Percentiles rank a stretch among this genome's conserved stretches.
phyloP scores from a whole-genome alignment of 2,113 vertebrate species.

The Cochlearius cochlearius region DNA sequence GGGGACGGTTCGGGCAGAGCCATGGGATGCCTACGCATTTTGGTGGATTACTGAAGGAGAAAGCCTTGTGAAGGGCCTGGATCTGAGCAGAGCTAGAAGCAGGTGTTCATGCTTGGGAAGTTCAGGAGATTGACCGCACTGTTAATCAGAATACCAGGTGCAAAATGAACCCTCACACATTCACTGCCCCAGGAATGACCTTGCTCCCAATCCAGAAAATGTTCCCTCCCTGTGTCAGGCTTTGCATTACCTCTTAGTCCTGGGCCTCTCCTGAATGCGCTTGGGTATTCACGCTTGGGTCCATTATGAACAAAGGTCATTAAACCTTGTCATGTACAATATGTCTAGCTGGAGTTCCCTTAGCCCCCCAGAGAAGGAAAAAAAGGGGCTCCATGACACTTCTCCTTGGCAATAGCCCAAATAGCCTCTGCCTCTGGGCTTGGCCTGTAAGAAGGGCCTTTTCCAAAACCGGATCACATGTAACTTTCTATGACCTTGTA shows the following conservation, averaged over 20 bases:
- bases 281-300: conserved; percentile 10
- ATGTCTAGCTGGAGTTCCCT: conserved; percentile 43
- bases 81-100: conserved; percentile 5
- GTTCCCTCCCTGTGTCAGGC: conserved; percentile 32
- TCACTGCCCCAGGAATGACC: conserved; percentile 60
- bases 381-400: conserved; percentile 29
- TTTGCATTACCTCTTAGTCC: conserved; percentile 25
- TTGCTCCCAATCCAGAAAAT: conserved; percentile 46
- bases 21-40: not conserved
- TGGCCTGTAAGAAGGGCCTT: conserved; percentile 29
- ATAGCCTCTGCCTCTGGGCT: conserved; percentile 13
- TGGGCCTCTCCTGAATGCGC: conserved; percentile 47
- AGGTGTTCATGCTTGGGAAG: conserved; percentile 16
- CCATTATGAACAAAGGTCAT: conserved; percentile 46
- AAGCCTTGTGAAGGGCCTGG: not conserved
- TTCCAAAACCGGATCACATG: conserved; percentile 45
- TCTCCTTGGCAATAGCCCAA: conserved; percentile 35
- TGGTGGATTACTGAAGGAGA: conserved; percentile 1
- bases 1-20: not conserved
- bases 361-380: conserved; percentile 18
- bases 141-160: conserved; percentile 61
- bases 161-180: conserved; percentile 22
- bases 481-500: conserved; percentile 67
- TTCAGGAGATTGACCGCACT: conserved; percentile 19
- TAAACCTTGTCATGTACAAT: conserved; percentile 54